These are phyloP conservation scores for Decapterus maruadsi DNA, from an alignment of 2,797 vertebrate genomes.

Conservation along the genomic window DNA sequence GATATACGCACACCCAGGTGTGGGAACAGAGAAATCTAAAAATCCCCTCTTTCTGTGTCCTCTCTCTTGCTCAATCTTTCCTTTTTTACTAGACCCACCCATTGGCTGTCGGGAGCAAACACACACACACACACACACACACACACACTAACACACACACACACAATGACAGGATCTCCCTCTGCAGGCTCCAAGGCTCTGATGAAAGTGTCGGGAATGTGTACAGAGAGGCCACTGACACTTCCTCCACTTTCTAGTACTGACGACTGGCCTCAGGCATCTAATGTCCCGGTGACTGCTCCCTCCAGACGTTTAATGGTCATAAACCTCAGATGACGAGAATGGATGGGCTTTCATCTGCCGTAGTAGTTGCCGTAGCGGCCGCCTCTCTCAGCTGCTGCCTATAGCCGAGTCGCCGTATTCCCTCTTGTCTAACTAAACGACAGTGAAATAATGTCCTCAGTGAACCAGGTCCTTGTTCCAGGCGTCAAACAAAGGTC, in stretches of 20 bases:
- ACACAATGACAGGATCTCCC: slow-evolving; percentile 70
- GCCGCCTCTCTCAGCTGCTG: background rate
- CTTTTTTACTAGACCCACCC: slow-evolving; percentile 42
- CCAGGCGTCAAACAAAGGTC: too few relatives aligned
- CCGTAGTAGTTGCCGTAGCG: slow-evolving; percentile 22
- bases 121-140: slow-evolving; percentile 29
- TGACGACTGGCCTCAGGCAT: slow-evolving; percentile 64
- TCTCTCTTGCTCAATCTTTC: slow-evolving; percentile 49
- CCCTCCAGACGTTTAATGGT: slow-evolving; percentile 59
- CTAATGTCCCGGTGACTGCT: slow-evolving; percentile 47
- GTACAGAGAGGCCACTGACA: slow-evolving; percentile 71
- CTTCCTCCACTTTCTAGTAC: slow-evolving; percentile 76
- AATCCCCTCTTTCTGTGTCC: slow-evolving; percentile 51
- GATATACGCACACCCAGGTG: slow-evolving; percentile 49
- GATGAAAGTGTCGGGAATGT: slow-evolving; percentile 77
- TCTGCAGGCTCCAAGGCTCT: slow-evolving; percentile 60
- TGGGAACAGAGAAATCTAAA: slow-evolving; percentile 38
- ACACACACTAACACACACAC: slow-evolving; percentile 14
- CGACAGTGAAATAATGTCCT: slow-evolving; percentile 1
- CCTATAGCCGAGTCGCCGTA: too few relatives aligned
- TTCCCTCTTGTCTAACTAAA: too few relatives aligned
- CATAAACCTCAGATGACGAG: slow-evolving; percentile 54
- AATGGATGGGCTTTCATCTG: slow-evolving; percentile 62
- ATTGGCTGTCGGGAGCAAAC: slow-evolving; percentile 27
- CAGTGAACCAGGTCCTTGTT: too few relatives aligned